These are phyloP conservation scores for Abramis brama DNA, from an alignment of 2,113 vertebrate species.

Conservation along the genomic window DNA sequence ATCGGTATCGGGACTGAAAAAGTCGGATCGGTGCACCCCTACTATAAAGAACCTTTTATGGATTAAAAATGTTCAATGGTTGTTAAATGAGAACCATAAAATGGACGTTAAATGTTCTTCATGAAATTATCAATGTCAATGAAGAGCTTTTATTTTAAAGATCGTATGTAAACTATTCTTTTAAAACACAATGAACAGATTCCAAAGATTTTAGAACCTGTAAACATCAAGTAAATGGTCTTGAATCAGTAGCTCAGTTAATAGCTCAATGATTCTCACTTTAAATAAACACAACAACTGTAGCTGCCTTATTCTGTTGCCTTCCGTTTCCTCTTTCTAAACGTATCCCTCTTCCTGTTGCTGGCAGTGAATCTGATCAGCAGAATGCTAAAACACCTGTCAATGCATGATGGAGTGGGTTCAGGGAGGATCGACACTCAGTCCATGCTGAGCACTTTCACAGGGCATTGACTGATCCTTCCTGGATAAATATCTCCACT, in stretches of 20 bases:
- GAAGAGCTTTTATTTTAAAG: too few species aligned
- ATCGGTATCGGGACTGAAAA: too few species aligned
- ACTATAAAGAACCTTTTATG: too few species aligned
- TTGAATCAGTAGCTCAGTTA: neutral
- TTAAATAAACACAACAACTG: neutral
- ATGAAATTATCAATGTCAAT: too few species aligned
- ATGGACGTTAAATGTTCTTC: too few species aligned
- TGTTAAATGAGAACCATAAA: too few species aligned
- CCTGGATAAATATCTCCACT: constrained; percentile 15
- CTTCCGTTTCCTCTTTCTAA: neutral
- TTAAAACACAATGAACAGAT: too few species aligned
- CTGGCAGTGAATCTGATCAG: constrained; percentile 35
- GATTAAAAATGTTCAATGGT: too few species aligned
- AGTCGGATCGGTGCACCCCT: too few species aligned
- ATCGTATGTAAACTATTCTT: too few species aligned
- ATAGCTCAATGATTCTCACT: neutral
- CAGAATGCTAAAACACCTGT: constrained; percentile 44
- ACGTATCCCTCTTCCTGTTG: neutral
- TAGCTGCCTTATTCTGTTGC: neutral
- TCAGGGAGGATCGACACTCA: constrained; percentile 22
- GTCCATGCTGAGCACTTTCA: constrained; percentile 38
- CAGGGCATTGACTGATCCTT: constrained; percentile 35
- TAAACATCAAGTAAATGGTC: neutral
- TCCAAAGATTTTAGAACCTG: neutral
- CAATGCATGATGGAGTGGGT: constrained; percentile 24